Conservation (phyloP, 2,888 invertebrate genomes). For the Anthophora plumipes region DNA sequence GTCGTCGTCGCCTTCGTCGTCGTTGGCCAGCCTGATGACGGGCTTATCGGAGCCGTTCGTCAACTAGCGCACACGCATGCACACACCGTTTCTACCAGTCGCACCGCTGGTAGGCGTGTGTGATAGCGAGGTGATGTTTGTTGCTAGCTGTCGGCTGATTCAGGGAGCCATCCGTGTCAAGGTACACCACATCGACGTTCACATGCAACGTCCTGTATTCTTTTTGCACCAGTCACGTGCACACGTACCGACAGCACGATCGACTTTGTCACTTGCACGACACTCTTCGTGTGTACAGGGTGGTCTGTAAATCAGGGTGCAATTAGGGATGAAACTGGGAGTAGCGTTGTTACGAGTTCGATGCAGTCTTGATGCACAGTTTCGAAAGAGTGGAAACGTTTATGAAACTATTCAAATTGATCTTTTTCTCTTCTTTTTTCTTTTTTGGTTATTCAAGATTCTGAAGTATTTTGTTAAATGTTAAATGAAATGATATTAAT, state of each 20-base stretch:
- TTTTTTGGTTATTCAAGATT: background rate
- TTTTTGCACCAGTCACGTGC: constrained; percentile 78
- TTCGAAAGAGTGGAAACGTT: background rate
- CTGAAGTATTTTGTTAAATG: no score
- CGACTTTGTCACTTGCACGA: constrained; percentile 3
- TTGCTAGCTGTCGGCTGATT: constrained; percentile 82
- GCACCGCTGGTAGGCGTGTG: constrained; percentile 79
- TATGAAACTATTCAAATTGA: background rate
- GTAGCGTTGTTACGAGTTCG: background rate
- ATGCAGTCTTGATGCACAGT: background rate
- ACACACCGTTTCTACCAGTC: constrained; percentile 38
- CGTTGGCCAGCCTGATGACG: constrained; percentile 72
- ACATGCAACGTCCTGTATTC: constrained; percentile 81
- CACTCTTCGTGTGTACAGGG: background rate
- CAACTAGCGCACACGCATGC: constrained; percentile 48
- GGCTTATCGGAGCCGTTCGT: constrained; percentile 78
- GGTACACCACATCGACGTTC: constrained; percentile 83
- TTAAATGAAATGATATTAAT: no score
- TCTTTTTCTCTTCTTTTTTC: background rate
- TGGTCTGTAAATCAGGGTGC: constrained; percentile 1
- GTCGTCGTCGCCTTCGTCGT: constrained; percentile 63
- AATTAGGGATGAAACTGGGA: background rate
- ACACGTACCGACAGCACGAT: constrained; percentile 59
- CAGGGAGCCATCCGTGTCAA: constrained; percentile 85
- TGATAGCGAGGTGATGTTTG: constrained; percentile 82